Evolutionary conservation across 2,113 vertebrate genomes (phyloP), one percentile per base, ranked within the genome.

Genomic region (Nyctereutes procyonoides): DNA sequence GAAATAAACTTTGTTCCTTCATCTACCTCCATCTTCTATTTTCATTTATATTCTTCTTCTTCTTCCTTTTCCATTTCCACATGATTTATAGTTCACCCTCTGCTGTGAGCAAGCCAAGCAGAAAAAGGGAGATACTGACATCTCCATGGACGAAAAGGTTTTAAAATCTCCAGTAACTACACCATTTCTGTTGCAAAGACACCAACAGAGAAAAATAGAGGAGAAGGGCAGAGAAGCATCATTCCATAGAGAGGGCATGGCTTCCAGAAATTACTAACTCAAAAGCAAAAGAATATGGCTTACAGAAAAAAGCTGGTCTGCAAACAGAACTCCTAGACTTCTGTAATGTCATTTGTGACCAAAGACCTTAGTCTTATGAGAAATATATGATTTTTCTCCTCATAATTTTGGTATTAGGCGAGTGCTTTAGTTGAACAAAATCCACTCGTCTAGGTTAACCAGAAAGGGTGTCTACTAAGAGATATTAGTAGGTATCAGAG

Each of bases 161-260:
- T 84, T n/a, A 81, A 92, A 80, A 32, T 86, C 51, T 92, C 56
- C n/a, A 67, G 10, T 38, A 81, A 96, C n/a, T 94, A 65, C 24
- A 88, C 43, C 30, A 2, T 35, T 89, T 88, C 83, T 76, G 56
- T 63, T 86, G 38, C 65, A 93, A 76, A 90, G 60, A 83, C 30
- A 71, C 43, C 28, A 43, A 20, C 63, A 97, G 67, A 88, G 81
- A 87, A 87, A 86, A 95, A 56, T 3, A 74, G 13, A 90, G 22
- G 13, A 80, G 5, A 19, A 83, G 28, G 58, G 43, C 35, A 82
- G 14, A 53, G 13, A 80, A 82, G 43, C 48, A 80, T 62, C 32
- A 30, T 88, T 73, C 58, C 65, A 69, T 8, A 48, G 17, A 56
- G 85, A 86, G 32, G 28, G 0, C 73, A 90, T n/a, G 43, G 58